These are phyloP conservation scores for Oriolus oriolus DNA, from an alignment of 2,113 vertebrate genomes.

Conservation along the genomic window DNA sequence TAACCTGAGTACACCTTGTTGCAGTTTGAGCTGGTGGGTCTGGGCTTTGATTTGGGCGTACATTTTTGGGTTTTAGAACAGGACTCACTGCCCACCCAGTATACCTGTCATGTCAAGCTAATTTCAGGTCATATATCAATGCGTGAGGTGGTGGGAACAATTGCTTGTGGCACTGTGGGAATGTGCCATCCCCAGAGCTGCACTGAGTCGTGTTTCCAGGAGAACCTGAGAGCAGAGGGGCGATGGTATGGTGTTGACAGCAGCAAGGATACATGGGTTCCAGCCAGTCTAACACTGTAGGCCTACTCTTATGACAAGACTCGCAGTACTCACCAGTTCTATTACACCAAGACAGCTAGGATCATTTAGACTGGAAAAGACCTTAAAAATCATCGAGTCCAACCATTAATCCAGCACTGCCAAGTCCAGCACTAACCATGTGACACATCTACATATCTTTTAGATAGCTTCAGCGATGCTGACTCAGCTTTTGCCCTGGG, in stretches of 20 bases:
- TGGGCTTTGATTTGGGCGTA: background rate
- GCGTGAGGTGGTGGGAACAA: fast-evolving
- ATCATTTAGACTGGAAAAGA: background rate
- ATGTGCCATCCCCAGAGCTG: background rate
- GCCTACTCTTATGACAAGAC: background rate
- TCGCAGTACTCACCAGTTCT: background rate
- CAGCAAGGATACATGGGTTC: background rate
- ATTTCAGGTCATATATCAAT: background rate
- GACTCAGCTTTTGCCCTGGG: background rate
- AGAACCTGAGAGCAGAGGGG: background rate
- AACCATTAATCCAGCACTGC: background rate
- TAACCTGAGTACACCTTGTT: background rate
- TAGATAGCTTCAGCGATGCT: background rate
- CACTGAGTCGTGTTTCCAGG: background rate
- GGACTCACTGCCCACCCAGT: background rate
- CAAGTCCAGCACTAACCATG: background rate
- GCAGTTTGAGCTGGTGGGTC: background rate
- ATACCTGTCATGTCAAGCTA: background rate
- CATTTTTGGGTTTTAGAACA: background rate
- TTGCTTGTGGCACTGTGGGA: background rate
- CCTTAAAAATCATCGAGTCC: fast-evolving
- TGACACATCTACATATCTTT: background rate
- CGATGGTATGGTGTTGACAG: background rate
- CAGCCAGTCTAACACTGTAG: background rate
- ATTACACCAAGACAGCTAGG: background rate